Percentiles rank a stretch among this genome's conserved stretches.
phyloP scores from a whole-genome alignment of 2,797 vertebrate genomes.

The Gambelia wislizenii region DNA sequence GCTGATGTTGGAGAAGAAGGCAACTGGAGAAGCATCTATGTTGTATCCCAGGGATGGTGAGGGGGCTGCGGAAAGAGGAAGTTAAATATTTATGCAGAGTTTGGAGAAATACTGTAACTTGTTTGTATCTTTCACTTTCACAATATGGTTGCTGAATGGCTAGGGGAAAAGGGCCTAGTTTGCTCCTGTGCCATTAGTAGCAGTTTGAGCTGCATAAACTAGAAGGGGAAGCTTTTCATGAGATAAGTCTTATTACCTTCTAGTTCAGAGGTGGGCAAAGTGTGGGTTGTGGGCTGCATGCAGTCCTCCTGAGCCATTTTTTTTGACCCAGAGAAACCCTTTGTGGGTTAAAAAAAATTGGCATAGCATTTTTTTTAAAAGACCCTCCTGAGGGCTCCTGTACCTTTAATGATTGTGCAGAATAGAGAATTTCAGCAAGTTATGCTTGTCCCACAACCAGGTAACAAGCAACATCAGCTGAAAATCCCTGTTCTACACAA shows the following conservation, averaged over 20 bases:
- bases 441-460: too few relatives aligned
- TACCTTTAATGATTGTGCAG: too few relatives aligned
- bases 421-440: too few relatives aligned
- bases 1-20: constrained; percentile 34
- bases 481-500: too few relatives aligned
- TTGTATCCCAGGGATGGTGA: constrained; percentile 49
- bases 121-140: not conserved
- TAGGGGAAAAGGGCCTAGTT: too few relatives aligned
- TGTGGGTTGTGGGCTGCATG: too few relatives aligned
- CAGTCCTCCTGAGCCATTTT: too few relatives aligned
- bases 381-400: too few relatives aligned
- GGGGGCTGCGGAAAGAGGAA: constrained; percentile 5
- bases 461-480: too few relatives aligned
- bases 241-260: not conserved
- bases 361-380: not conserved
- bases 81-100: not conserved
- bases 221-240: not conserved
- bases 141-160: too few relatives aligned
- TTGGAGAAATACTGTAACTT: not conserved
- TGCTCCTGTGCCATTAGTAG: not conserved
- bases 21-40: constrained; percentile 37
- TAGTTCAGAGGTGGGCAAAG: too few relatives aligned
- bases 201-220: not conserved
- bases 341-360: not conserved
- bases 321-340: not conserved